Evolutionary conservation across 2,888 invertebrate genomes (phyloP).

Genomic region (Operophtera brumata): DNA sequence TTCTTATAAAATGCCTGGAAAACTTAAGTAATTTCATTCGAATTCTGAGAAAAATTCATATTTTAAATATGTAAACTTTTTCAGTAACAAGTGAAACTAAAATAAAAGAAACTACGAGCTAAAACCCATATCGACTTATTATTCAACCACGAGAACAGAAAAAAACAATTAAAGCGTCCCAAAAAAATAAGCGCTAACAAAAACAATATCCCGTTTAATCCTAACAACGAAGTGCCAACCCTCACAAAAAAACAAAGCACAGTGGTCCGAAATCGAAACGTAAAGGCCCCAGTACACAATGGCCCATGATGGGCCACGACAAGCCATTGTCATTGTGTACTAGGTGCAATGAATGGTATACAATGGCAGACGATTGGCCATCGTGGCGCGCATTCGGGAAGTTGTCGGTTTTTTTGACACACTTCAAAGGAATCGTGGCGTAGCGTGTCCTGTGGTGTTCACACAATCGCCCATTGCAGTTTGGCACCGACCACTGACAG

Average conservation of each 20-base stretch:
- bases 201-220: conserved; percentile 34
- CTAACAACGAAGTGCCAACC: conserved; percentile 26
- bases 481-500: no score
- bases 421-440: no score
- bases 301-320: no score
- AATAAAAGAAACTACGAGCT: background rate
- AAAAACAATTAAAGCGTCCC: background rate
- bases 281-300: no score
- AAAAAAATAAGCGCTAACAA: conserved; percentile 17
- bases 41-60: background rate
- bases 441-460: no score
- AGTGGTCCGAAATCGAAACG: conserved; percentile 50
- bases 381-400: no score
- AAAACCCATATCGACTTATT: background rate
- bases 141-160: background rate
- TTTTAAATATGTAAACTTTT: background rate
- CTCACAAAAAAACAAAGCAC: conserved; percentile 40
- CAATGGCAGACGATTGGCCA: no score
- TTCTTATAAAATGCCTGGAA: background rate
- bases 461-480: no score
- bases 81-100: background rate
- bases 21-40: background rate
- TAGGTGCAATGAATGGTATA: no score
- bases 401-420: no score
- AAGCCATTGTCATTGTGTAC: no score